Conservation (phyloP, 2,888 invertebrate species). For the Lapara coniferarum region DNA sequence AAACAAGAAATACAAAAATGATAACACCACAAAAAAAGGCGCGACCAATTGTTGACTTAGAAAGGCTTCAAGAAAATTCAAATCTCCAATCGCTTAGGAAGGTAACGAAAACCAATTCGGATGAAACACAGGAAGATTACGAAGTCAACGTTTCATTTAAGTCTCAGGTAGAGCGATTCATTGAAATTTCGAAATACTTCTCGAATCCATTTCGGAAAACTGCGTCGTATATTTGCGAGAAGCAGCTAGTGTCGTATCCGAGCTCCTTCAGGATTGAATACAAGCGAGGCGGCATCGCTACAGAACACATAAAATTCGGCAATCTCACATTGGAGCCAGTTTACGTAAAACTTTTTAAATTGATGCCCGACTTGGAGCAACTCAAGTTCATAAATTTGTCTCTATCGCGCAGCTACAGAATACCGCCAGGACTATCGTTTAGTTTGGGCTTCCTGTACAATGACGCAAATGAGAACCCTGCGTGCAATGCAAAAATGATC, state of each 20-base stretch:
- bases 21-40: conserved; percentile 31
- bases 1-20: conserved; percentile 33
- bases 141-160: conserved; percentile 52
- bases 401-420: conserved; percentile 63
- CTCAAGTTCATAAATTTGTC: conserved; percentile 69
- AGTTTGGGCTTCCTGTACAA: conserved; percentile 69
- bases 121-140: conserved; percentile 45
- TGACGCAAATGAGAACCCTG: conserved; percentile 64
- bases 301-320: conserved; percentile 65
- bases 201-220: conserved; percentile 70
- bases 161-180: conserved; percentile 66
- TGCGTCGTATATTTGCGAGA: conserved; percentile 72
- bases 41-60: conserved; percentile 29
- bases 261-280: conserved; percentile 63
- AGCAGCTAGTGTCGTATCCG: conserved; percentile 65
- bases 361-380: conserved; percentile 69
- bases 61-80: conserved; percentile 32
- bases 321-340: conserved; percentile 71
- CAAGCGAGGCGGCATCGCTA: conserved; percentile 62
- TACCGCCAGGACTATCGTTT: conserved; percentile 72
- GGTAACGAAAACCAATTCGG: conserved; percentile 51
- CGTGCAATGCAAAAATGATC: conserved; percentile 64
- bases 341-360: conserved; percentile 68
- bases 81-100: conserved; percentile 47
- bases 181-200: conserved; percentile 75